Evolutionary conservation across 2,797 vertebrate species (phyloP), one percentile per base, ranked within the genome.

Genomic region (Gila robusta): DNA sequence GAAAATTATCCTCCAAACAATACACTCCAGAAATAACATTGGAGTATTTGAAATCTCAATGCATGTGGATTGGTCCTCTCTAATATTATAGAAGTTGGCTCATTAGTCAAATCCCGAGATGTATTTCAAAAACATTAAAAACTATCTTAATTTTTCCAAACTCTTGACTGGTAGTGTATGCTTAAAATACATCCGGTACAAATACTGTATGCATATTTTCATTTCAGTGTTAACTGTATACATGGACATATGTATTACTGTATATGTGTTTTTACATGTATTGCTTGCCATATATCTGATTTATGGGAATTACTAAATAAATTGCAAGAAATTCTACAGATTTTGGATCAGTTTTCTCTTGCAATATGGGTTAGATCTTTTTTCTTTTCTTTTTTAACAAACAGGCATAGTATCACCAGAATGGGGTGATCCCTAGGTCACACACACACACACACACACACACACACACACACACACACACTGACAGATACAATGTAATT

Each of bases 401-500:
- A 64, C 9, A 79, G 5, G 21, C 6, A 59, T 23, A 72, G 37
- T 37, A 44, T 83, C 19, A 64, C 7, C 44, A 11, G 3, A 32
- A 37, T 72, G n/a, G n/a, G 9, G 54, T 73, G 52, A 81, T 44
- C 59, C 26, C 76, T 44, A 26, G 7, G 47, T 82, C 49, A 54
- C 35, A 81, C 56, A 79, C 59, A 76, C n/a, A 17, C 12, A 23
- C 26, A 62, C 7, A 17, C 14, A 6, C 59, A 6, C 4, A 64
- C 74, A 69, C 49, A 54, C 35, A 81, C 56, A 79, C 59, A 76
- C n/a, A 17, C 12, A 23, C 28, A 62, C 7, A 17, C 14, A 6
- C 59, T 6, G 4, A 32, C 19, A 67, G 5, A 81, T 39, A 54
- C 79, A 81, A 52, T 19, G 71, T 41, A 64, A 85, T 88, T 49